phyloP scores from a whole-genome alignment of 2,797 vertebrate species.

The Petrocephalus sullivani region DNA sequence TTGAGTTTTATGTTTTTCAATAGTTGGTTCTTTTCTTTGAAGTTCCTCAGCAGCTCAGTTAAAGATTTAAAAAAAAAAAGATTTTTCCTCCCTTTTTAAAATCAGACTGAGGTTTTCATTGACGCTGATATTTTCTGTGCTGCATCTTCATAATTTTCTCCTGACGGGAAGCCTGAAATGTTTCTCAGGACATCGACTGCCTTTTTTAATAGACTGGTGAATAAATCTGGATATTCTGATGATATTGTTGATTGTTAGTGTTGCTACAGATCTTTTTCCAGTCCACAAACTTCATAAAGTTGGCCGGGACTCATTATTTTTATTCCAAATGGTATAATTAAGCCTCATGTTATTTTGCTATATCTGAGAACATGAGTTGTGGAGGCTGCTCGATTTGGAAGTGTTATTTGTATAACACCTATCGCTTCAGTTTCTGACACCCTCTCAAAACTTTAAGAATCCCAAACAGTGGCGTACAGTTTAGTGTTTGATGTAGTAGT shows the following conservation, averaged over 20 bases:
- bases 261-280: neutral
- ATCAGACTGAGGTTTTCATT: neutral
- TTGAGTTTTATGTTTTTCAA: constrained; percentile 4
- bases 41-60: neutral
- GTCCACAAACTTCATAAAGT: neutral
- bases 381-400: neutral
- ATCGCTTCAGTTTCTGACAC: neutral
- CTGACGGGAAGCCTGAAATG: neutral
- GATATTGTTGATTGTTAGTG: neutral
- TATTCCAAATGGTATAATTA: constrained; percentile 1
- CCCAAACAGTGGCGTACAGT: neutral
- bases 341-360: neutral
- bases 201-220: neutral
- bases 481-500: neutral
- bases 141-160: neutral
- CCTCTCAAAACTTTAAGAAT: neutral
- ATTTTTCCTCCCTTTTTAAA: neutral
- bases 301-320: neutral
- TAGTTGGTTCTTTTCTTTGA: neutral
- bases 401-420: constrained; percentile 9
- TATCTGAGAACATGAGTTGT: neutral
- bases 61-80: neutral
- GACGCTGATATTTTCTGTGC: neutral
- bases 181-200: neutral
- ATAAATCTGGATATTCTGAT: constrained; percentile 2